A percentile compares a stretch with the other conserved stretches of the same genome.
These are phyloP conservation scores for Drosophila tani DNA, from an alignment of 1,140 invertebrate genomes.

Conservation along the genomic window DNA sequence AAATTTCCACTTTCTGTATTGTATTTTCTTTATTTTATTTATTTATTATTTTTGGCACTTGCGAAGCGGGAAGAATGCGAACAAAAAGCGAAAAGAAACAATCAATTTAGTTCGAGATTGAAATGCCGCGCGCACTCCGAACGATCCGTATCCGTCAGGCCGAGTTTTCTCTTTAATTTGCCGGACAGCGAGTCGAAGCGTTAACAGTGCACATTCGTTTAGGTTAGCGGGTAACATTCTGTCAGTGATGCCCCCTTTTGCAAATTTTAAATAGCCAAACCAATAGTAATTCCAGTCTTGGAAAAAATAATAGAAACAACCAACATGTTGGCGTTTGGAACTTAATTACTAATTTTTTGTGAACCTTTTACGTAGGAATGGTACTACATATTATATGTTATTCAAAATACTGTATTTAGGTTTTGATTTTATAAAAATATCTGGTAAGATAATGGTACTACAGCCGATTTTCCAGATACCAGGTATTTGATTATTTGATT, in stretches of 20 bases:
- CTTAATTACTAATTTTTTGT: too few species aligned
- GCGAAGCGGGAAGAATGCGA: conserved; percentile 55
- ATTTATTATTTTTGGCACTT: conserved; percentile 62
- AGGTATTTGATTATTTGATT: too few species aligned
- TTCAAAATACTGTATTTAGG: too few species aligned
- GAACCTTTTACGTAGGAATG: too few species aligned
- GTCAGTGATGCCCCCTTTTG: background rate
- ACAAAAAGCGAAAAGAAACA: conserved; percentile 24
- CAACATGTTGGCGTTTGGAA: too few species aligned
- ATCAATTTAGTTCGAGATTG: conserved; percentile 9
- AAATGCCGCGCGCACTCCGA: conserved; percentile 48
- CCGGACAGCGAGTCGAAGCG: background rate
- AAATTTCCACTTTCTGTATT: conserved; percentile 28
- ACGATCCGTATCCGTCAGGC: conserved; percentile 63
- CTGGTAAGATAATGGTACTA: too few species aligned
- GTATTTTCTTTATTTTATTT: conserved; percentile 17
- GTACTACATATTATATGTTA: too few species aligned
- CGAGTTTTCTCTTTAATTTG: background rate
- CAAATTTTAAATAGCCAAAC: background rate
- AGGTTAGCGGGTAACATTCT: conserved; percentile 1
- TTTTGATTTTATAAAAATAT: too few species aligned
- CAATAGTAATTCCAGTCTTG: too few species aligned
- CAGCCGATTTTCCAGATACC: too few species aligned
- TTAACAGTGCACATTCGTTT: conserved; percentile 5
- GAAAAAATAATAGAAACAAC: too few species aligned